Base-by-base conservation (phyloP, 2,888 invertebrate species). In the Xestia c-nigrum region DNA sequence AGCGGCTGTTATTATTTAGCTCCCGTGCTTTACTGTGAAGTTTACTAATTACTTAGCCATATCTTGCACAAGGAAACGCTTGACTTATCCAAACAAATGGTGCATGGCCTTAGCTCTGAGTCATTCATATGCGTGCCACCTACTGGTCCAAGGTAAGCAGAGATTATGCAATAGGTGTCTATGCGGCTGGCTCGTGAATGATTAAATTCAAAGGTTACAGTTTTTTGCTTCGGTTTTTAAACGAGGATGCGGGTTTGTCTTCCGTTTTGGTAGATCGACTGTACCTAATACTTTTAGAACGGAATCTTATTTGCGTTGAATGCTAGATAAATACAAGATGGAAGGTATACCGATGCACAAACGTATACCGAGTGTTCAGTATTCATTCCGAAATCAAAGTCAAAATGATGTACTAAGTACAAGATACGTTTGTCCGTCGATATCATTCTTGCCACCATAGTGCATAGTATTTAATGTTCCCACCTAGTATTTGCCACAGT, bases 61-160 rank as follows among this genome's bases (percentile, higher is more conserved):
- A 50, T 38, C 16, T 57, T 50, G 59, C 57, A 24, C 38, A 46
- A 68, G 52, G n/a, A 71, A 5, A 68, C 67, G 52, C 52, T 38
- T 61, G 61, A 70, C 5, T 74, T 73, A 69, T 72, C n/a, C 16
- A 59, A 72, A 72, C 74, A 74, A 85, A 66, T 84, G 72, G 69
- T 77, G 83, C 85, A 59, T 81, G 85, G 70, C 69, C 74, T 68
- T 40, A 24, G 52, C 0, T 38, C 52, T 68, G 77, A 80, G 1
- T 81, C 78, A 71, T 74, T 73, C 31, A 61, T 43, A 75, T 69
- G 69, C 76, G n/a, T 69, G 72, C 57, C 68, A 47, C 19, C 65
- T 57, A 69, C 59, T 38, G 61, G 40, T 6, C 65, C 84, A 84
- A 84, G 83, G 85, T 67, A 77, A 74, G 78, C 55, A 66, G 70